phyloP scores from a whole-genome alignment of 2,797 vertebrate species.

The Lacerta bilineata region DNA sequence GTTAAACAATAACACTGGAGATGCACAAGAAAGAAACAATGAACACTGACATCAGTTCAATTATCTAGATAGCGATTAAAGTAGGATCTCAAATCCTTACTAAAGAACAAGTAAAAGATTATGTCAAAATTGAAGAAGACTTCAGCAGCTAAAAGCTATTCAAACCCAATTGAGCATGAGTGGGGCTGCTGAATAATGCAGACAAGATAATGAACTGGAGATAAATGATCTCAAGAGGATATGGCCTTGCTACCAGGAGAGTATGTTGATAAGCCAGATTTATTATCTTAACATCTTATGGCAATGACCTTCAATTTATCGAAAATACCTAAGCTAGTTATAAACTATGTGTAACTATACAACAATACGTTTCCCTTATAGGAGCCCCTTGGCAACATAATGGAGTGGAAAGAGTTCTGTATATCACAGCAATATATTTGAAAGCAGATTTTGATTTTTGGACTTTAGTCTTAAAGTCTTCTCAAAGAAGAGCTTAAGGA shows the following conservation, averaged over 20 bases:
- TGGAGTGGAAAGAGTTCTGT: slow-evolving; percentile 23
- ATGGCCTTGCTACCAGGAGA: slow-evolving; percentile 78
- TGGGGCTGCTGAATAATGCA: slow-evolving; percentile 82
- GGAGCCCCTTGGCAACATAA: slow-evolving; percentile 3
- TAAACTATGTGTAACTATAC: slow-evolving; percentile 67
- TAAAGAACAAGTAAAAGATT: slow-evolving; percentile 76
- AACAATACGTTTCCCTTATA: slow-evolving; percentile 40
- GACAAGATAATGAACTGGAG: slow-evolving; percentile 86
- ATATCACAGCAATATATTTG: slow-evolving; percentile 27
- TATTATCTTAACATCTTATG: slow-evolving; percentile 85
- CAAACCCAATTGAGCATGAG: slow-evolving; percentile 85
- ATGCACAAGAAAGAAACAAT: slow-evolving; percentile 45
- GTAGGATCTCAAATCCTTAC: slow-evolving; percentile 62
- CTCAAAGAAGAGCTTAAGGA: slow-evolving; percentile 28
- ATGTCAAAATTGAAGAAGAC: slow-evolving; percentile 77
- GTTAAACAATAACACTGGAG: slow-evolving; percentile 11
- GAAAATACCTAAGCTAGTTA: slow-evolving; percentile 82
- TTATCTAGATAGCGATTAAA: slow-evolving; percentile 59
- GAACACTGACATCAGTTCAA: slow-evolving; percentile 47
- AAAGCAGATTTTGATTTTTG: slow-evolving; percentile 32
- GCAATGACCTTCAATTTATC: slow-evolving; percentile 86
- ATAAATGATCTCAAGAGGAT: slow-evolving; percentile 81
- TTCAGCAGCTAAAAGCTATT: slow-evolving; percentile 80
- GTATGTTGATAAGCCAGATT: slow-evolving; percentile 83
- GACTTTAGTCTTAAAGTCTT: slow-evolving; percentile 32